Evolutionary conservation across 1,140 invertebrate genomes (phyloP).

Genomic region (Leptopilina boulardi): DNA sequence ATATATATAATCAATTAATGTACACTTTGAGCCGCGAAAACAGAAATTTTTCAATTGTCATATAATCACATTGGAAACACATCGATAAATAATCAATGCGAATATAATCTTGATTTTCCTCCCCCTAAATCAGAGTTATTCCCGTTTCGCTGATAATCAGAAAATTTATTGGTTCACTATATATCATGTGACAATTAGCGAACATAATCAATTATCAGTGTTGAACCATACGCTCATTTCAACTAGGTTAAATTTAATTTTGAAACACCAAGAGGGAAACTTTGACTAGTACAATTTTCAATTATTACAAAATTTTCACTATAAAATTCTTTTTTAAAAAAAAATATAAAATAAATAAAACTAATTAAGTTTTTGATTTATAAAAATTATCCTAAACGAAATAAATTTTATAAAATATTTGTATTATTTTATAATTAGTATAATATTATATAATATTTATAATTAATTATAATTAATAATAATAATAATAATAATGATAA

Average conservation of each 20-base stretch:
- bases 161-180: conserved; percentile 4
- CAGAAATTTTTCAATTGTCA: background rate
- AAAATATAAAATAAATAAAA: no score
- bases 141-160: conserved; percentile 10
- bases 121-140: conserved; percentile 9
- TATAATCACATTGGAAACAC: background rate
- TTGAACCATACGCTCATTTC: background rate
- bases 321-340: no score
- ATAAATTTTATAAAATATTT: background rate
- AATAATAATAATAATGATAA: background rate
- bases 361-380: no score
- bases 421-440: background rate
- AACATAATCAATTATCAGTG: background rate
- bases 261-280: background rate
- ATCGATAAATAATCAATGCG: background rate
- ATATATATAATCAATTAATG: background rate
- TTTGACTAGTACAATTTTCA: no score
- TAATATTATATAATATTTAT: no score
- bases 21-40: background rate
- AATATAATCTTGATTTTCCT: background rate
- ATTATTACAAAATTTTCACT: no score
- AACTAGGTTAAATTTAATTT: background rate
- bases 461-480: no score
- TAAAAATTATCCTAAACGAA: no score
- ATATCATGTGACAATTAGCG: conserved; percentile 6